phyloP scores from a whole-genome alignment of 2,797 vertebrate species.

The Remorina albescens region DNA sequence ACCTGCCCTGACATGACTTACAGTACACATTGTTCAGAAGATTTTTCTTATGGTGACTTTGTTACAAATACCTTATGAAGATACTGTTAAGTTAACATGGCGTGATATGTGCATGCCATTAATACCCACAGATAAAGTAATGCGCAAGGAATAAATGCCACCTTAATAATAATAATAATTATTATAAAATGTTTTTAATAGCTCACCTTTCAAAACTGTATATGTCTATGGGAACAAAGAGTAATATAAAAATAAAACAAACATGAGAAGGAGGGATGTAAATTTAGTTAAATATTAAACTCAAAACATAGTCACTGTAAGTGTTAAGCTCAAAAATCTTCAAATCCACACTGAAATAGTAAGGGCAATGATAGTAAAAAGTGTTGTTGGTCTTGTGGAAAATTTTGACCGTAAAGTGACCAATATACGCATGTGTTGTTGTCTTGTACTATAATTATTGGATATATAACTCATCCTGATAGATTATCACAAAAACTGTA shows the following conservation, averaged over 20 bases:
- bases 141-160: slow-evolving; percentile 7
- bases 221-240: too few relatives aligned
- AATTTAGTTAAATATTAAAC: background rate
- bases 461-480: background rate
- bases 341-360: background rate
- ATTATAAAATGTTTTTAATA: too few relatives aligned
- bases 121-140: background rate
- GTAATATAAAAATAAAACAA: background rate
- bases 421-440: background rate
- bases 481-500: background rate
- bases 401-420: background rate
- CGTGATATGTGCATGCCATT: slow-evolving; percentile 5
- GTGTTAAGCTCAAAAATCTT: background rate
- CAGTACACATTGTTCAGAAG: slow-evolving; percentile 55
- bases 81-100: slow-evolving; percentile 25
- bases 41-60: slow-evolving; percentile 33
- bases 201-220: background rate
- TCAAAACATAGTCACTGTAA: background rate
- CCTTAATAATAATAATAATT: too few relatives aligned
- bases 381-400: background rate
- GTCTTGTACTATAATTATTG: too few relatives aligned
- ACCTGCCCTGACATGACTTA: slow-evolving; percentile 60
- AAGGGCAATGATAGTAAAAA: background rate
- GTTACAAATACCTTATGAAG: slow-evolving; percentile 36
- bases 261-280: background rate